Evolutionary conservation across 1,140 invertebrate genomes (phyloP), one percentile per base, ranked within the genome.

Genomic region (Magallana gigas): DNA sequence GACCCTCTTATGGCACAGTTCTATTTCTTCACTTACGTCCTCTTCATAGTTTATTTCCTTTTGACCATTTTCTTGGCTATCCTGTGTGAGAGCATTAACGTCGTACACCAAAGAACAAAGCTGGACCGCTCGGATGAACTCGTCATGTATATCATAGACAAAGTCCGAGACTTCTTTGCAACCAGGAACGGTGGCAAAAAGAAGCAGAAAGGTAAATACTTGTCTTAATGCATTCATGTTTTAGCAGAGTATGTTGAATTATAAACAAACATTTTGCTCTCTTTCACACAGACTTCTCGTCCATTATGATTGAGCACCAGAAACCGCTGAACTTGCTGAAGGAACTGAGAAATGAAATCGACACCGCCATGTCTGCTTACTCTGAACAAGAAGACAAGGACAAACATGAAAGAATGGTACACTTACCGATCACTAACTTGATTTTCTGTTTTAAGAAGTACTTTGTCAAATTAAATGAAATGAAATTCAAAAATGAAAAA

Each of bases 31-130:
- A 81, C 90, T 1, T 92, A 90, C 59, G 86, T 91, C 23, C 80
- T 90, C 56, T 85, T 91, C 29, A 68, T 91, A 7, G 88, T 90
- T 14, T 90, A 91, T 60, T 87, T 91, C 16, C 85, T 92, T 5
- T 29, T 90, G n/a, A 92, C 91, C 18, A 90, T 92, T 87, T 91
- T 92, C 83, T 64, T 92, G 62, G 90, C 92, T 1, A 90, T 92
- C 6, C 85, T 92, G 11, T 81, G 88, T 11, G 91, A 92, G 48
- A 89, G 90, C 57, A 91, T 92, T 3, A 90, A 90, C 64, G 60
- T 88, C 0, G 88, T 91, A 0, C 91, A 91, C 68, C 57, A 62
- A n/a, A 64, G 87, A 29, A 88, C 91, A 7, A 91, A 90, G 68
- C 60, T 58, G 57, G 87, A 90, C 56, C 84, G 85, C 36, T 85